These are phyloP conservation scores for Drosophila siamana DNA, from an alignment of 2,888 invertebrate species.

Conservation along the genomic window DNA sequence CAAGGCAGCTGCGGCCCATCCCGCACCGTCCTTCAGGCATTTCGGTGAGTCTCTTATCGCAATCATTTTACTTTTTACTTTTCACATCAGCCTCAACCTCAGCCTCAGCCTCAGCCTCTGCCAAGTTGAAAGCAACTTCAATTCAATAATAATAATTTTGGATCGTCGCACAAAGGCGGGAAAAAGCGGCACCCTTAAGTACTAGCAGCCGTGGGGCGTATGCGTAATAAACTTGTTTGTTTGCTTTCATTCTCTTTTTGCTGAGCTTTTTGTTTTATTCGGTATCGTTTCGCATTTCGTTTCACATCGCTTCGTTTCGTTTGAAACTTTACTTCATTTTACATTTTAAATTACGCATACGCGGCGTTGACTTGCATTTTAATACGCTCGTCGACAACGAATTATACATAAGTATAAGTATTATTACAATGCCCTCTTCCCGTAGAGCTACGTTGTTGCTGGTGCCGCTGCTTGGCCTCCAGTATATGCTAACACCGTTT, in stretches of 20 bases:
- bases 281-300: constrained; percentile 13
- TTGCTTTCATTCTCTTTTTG: constrained; percentile 19
- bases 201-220: constrained; percentile 59
- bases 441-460: constrained; percentile 93
- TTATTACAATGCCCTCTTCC: constrained; percentile 38
- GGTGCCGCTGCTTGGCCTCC: constrained; percentile 95
- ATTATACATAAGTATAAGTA: constrained; percentile 55
- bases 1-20: constrained; percentile 88
- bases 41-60: constrained; percentile 87
- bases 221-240: constrained; percentile 66
- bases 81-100: too few species aligned
- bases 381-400: constrained; percentile 58
- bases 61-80: too few species aligned
- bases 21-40: constrained; percentile 91
- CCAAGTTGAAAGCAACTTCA: constrained; percentile 41
- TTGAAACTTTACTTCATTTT: constrained; percentile 62
- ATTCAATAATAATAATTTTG: constrained; percentile 58
- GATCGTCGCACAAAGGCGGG: constrained; percentile 2
- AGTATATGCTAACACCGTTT: constrained; percentile 95
- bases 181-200: constrained; percentile 12
- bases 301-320: constrained; percentile 26
- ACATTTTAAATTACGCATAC: constrained; percentile 79
- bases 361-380: constrained; percentile 73
- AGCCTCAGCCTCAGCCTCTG: too few species aligned
- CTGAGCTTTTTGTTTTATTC: constrained; percentile 39